These are phyloP conservation scores for Triplophysa tibetana DNA, from an alignment of 2,113 vertebrate species.

Conservation along the genomic window DNA sequence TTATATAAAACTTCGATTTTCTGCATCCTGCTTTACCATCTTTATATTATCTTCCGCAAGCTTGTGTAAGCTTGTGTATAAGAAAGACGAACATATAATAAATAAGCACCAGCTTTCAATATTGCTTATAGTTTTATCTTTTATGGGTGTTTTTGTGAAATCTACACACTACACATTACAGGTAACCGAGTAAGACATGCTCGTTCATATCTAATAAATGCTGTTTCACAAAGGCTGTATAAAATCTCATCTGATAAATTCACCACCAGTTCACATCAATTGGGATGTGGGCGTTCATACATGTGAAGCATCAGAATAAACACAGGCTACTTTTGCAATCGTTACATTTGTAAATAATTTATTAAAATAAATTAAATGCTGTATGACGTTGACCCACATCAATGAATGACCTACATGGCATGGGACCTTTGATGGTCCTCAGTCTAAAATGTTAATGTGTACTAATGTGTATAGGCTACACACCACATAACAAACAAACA, in stretches of 20 bases:
- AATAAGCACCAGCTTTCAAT: background rate
- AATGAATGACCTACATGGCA: slow-evolving; percentile 34
- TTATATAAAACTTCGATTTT: slow-evolving; percentile 36
- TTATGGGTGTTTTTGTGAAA: background rate
- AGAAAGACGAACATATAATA: background rate
- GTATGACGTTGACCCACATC: slow-evolving; percentile 38
- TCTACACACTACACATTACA: background rate
- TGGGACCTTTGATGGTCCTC: slow-evolving; percentile 29
- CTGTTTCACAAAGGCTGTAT: too few species aligned
- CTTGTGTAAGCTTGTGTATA: background rate
- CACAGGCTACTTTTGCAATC: background rate
- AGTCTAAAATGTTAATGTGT: background rate
- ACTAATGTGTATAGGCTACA: background rate
- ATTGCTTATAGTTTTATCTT: slow-evolving; percentile 2
- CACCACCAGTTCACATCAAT: background rate
- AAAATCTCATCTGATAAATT: background rate
- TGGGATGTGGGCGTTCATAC: background rate
- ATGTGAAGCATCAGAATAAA: background rate
- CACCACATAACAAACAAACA: background rate
- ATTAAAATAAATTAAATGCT: background rate
- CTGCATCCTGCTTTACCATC: background rate
- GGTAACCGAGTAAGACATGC: slow-evolving; percentile 25
- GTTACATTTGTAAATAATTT: background rate
- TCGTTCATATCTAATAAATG: background rate
- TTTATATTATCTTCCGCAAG: background rate